Evolutionary conservation across 2,797 vertebrate species (phyloP).

Genomic region (Pseudocheirus occidentalis): DNA sequence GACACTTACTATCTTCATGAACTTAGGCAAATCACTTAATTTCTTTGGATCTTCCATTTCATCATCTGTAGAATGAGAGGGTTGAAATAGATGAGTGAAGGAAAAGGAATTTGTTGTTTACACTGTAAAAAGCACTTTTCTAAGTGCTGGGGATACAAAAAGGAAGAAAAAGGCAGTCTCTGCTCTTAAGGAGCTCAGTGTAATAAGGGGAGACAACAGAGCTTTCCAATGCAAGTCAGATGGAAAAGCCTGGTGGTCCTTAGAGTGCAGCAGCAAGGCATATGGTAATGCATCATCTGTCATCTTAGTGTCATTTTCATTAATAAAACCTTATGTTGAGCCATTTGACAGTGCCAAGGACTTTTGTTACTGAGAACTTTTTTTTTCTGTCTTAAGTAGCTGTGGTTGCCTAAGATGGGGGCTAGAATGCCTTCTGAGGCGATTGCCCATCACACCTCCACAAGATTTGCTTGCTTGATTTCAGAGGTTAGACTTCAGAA

Average conservation of each 20-base stretch:
- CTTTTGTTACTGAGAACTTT: background rate
- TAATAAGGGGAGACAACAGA: background rate
- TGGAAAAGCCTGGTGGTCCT: background rate
- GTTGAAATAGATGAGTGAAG: background rate
- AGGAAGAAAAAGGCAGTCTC: background rate
- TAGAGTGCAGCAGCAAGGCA: background rate
- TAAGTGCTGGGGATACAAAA: background rate
- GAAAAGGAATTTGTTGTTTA: background rate
- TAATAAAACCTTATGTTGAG: background rate
- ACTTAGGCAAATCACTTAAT: background rate
- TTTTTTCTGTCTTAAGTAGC: background rate
- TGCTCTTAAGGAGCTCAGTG: background rate
- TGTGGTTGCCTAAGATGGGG: background rate
- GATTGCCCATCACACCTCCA: background rate
- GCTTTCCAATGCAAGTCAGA: background rate
- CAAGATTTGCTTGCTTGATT: background rate
- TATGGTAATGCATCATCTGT: background rate
- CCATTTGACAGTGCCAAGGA: background rate
- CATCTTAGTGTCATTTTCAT: background rate
- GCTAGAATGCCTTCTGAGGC: background rate
- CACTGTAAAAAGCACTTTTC: background rate
- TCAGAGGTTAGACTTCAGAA: background rate
- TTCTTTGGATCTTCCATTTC: slow-evolving; percentile 9
- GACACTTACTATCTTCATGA: slow-evolving; percentile 1
- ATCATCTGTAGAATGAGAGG: background rate